Evolutionary conservation across 2,113 vertebrate genomes (phyloP).

Genomic region (Motacilla alba): DNA sequence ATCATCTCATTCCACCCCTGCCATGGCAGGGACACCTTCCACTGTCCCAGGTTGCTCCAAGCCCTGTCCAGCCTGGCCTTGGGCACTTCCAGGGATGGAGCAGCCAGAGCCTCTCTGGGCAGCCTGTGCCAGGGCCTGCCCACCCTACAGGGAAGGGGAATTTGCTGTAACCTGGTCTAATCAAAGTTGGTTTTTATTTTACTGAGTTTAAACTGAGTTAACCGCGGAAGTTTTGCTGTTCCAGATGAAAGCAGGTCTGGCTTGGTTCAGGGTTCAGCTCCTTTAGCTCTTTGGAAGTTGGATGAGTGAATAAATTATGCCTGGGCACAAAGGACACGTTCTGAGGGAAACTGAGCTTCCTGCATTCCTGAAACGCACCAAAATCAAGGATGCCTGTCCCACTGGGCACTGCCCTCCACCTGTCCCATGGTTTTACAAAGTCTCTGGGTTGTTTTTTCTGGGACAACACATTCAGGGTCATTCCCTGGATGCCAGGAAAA

Average conservation of each 20-base stretch:
- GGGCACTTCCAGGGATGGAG: accelerated
- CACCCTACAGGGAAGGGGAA: background rate
- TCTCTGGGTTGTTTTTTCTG: background rate
- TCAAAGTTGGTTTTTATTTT: background rate
- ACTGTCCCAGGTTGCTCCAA: accelerated
- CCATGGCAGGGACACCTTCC: background rate
- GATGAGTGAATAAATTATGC: background rate
- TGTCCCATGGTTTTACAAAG: background rate
- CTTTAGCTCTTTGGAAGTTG: background rate
- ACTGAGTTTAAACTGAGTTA: background rate
- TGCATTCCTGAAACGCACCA: background rate
- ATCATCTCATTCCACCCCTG: background rate
- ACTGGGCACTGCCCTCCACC: background rate
- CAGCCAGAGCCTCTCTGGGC: background rate
- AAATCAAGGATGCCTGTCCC: background rate
- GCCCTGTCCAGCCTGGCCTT: accelerated
- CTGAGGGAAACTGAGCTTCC: background rate
- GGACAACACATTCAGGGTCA: background rate
- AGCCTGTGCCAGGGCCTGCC: background rate
- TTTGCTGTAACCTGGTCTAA: background rate
- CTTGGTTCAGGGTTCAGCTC: background rate
- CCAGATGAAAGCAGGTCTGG: background rate
- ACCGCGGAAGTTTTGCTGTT: background rate
- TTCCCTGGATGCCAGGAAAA: background rate
- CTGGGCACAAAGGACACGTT: background rate